Percentiles rank a stretch among this genome's conserved stretches.
These are phyloP conservation scores for Cyanistes caeruleus DNA, from an alignment of 2,113 vertebrate species.

Conservation along the genomic window DNA sequence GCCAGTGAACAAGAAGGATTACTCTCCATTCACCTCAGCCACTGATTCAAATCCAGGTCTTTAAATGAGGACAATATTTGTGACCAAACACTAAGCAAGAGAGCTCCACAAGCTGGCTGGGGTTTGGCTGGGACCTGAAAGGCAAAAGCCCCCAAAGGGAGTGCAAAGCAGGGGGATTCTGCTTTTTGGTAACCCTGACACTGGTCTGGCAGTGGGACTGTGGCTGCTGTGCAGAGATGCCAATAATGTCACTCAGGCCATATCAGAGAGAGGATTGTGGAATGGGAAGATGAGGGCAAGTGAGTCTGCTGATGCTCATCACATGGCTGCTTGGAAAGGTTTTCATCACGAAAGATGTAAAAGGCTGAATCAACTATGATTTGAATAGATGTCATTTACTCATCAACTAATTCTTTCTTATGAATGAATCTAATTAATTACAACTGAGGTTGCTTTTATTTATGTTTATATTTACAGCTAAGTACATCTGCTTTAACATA, in stretches of 20 bases:
- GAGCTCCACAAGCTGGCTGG: not conserved
- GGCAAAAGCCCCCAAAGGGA: not conserved
- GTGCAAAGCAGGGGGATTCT: not conserved
- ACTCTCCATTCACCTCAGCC: not conserved
- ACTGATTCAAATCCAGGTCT: not conserved
- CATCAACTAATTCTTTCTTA: constrained; percentile 17
- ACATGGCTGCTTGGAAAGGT: not conserved
- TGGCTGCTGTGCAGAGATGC: not conserved
- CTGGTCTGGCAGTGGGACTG: not conserved
- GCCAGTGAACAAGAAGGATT: not conserved
- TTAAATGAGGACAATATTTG: not conserved
- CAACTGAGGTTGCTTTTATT: not conserved
- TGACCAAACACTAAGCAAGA: not conserved
- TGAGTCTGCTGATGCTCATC: not conserved
- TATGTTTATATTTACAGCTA: constrained; percentile 40
- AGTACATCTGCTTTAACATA: constrained; percentile 19
- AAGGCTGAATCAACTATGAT: not conserved
- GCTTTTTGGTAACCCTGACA: not conserved
- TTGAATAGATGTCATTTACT: constrained; percentile 24
- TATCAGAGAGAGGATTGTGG: not conserved
- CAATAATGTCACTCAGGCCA: no score
- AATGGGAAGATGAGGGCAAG: not conserved
- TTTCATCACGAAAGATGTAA: not conserved
- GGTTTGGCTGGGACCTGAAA: not conserved
- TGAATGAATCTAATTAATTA: constrained; percentile 43